Conservation (phyloP, 2,888 invertebrate genomes). For the Drosophila gaucha region DNA sequence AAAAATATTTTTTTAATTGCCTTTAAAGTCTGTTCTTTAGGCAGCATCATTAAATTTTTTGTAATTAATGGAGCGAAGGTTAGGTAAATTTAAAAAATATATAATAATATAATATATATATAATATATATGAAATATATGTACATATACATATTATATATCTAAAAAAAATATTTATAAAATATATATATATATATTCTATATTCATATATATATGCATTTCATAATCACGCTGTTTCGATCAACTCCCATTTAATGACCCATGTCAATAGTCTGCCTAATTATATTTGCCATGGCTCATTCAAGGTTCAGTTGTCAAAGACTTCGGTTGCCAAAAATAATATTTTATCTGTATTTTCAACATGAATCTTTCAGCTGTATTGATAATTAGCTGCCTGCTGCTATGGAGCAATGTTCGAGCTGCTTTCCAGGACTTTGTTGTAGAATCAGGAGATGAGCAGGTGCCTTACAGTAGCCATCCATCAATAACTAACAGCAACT, state of each 20-base stretch:
- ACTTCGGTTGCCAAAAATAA: slow-evolving; percentile 24
- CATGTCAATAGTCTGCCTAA: slow-evolving; percentile 33
- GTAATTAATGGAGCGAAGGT: no score
- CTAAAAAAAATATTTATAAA: neutral
- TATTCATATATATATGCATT: neutral
- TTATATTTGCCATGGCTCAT: slow-evolving; percentile 17
- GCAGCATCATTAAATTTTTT: no score
- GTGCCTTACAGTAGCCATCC: neutral
- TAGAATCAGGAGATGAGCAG: slow-evolving; percentile 39
- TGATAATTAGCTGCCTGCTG: slow-evolving; percentile 32
- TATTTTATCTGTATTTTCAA: neutral
- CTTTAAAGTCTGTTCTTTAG: no score
- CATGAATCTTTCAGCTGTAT: slow-evolving; percentile 36
- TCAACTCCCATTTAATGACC: slow-evolving; percentile 30
- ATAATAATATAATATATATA: no score
- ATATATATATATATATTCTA: neutral
- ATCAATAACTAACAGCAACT: neutral
- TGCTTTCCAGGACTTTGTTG: slow-evolving; percentile 69
- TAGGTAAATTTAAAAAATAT: neutral
- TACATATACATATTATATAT: neutral
- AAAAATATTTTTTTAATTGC: no score
- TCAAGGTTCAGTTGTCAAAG: slow-evolving; percentile 46
- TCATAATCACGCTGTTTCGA: slow-evolving; percentile 4
- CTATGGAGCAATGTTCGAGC: slow-evolving; percentile 19
- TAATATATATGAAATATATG: neutral